Evolutionary conservation across 2,797 vertebrate species (phyloP).

Genomic region (Protonibea diacanthus): DNA sequence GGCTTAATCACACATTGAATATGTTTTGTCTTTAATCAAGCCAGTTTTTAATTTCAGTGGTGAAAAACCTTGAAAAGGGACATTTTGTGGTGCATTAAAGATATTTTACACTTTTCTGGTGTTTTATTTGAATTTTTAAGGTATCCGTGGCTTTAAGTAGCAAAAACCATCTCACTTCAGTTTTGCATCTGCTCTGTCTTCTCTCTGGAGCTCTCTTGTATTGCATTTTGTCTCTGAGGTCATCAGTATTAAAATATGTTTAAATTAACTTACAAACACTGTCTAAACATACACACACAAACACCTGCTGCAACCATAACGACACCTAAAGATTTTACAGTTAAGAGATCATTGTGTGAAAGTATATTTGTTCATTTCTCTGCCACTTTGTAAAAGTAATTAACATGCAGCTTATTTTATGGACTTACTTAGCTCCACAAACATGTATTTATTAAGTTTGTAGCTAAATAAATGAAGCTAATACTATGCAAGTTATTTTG

Average conservation of each 20-base stretch:
- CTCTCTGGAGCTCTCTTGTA: too few relatives aligned
- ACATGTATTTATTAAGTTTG: conserved; percentile 7
- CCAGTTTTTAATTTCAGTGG: not conserved
- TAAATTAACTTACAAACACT: not conserved
- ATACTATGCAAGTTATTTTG: not conserved
- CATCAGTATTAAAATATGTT: not conserved
- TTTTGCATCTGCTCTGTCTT: not conserved
- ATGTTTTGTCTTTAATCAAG: not conserved
- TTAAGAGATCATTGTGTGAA: not conserved
- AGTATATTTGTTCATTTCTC: not conserved
- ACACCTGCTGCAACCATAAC: not conserved
- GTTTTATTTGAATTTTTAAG: too few relatives aligned
- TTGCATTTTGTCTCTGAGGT: not conserved
- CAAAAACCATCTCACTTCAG: not conserved
- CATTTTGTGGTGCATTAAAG: not conserved
- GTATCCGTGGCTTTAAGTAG: not conserved
- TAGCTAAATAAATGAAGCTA: not conserved
- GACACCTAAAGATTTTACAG: not conserved
- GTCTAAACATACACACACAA: not conserved
- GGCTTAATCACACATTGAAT: not conserved
- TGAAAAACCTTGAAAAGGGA: not conserved
- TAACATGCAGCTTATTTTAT: conserved; percentile 5
- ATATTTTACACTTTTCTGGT: too few relatives aligned
- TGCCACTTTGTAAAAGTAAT: not conserved
- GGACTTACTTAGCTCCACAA: not conserved